phyloP scores from a whole-genome alignment of 2,797 vertebrate species.

The Enteromius anoplus region DNA sequence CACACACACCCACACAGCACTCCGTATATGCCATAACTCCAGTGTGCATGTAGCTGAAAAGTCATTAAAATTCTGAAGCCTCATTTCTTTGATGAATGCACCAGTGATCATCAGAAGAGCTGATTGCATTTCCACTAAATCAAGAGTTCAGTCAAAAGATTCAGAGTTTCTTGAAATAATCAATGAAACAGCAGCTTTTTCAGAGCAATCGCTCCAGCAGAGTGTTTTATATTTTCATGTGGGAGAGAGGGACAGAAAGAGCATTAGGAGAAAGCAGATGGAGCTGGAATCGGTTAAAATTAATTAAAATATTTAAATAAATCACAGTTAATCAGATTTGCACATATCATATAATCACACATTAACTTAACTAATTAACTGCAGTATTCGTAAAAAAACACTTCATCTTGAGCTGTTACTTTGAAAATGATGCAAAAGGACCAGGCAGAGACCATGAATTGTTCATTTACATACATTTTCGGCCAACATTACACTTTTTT shows the following conservation, averaged over 20 bases:
- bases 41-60: slow-evolving; percentile 2
- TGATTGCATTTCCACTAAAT: slow-evolving; percentile 23
- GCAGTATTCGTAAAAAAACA: neutral
- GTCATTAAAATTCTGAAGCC: slow-evolving; percentile 27
- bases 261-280: neutral
- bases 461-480: neutral
- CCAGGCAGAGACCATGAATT: neutral
- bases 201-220: neutral
- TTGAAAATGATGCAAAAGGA: neutral
- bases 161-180: slow-evolving; percentile 19
- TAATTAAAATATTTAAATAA: neutral
- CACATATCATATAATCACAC: neutral
- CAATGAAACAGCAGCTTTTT: neutral
- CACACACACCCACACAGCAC: neutral
- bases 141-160: slow-evolving; percentile 12
- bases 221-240: neutral
- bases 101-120: slow-evolving; percentile 11
- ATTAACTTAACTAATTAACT: neutral
- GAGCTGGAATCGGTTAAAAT: neutral
- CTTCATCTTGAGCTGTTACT: neutral
- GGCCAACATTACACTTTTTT: neutral
- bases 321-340: neutral
- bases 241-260: neutral
- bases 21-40: neutral
- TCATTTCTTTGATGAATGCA: slow-evolving; percentile 23